Percentiles rank a stretch among this genome's conserved stretches.
Evolutionary conservation across 2,113 vertebrate genomes (phyloP).

Genomic region (Indicator maculatus): DNA sequence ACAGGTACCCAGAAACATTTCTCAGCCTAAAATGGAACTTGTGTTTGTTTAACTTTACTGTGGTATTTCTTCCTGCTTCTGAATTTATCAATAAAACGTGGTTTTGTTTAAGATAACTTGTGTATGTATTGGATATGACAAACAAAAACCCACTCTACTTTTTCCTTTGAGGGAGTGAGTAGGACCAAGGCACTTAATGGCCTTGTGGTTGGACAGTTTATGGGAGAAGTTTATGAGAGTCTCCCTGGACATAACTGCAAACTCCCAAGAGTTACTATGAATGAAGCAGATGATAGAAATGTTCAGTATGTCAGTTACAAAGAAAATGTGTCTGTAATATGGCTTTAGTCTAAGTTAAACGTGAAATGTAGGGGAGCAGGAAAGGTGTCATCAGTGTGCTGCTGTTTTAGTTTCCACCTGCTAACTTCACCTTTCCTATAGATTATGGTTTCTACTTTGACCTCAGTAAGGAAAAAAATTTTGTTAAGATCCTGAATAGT

Average conservation of each 20-base stretch:
- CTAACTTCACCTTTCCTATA: background rate
- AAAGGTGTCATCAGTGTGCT: background rate
- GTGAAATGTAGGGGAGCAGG: background rate
- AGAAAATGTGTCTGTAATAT: background rate
- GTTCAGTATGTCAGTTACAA: background rate
- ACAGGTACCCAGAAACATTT: background rate
- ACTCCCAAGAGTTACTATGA: background rate
- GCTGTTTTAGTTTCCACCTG: background rate
- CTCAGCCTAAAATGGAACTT: background rate
- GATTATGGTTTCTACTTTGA: background rate
- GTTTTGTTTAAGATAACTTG: constrained; percentile 35
- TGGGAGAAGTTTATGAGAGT: background rate
- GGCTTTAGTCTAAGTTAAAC: background rate
- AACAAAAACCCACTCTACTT: background rate
- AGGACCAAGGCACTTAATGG: background rate
- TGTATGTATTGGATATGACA: constrained; percentile 41
- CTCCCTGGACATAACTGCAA: background rate
- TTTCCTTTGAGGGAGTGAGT: background rate
- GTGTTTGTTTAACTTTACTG: constrained; percentile 9
- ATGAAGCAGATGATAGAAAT: background rate
- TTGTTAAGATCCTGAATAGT: background rate
- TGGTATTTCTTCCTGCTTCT: constrained; percentile 38
- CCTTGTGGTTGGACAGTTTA: background rate
- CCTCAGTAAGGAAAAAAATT: background rate
- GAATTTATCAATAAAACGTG: constrained; percentile 54